These are phyloP conservation scores for Gryllus longicercus DNA, from an alignment of 2,888 invertebrate genomes.

Conservation along the genomic window DNA sequence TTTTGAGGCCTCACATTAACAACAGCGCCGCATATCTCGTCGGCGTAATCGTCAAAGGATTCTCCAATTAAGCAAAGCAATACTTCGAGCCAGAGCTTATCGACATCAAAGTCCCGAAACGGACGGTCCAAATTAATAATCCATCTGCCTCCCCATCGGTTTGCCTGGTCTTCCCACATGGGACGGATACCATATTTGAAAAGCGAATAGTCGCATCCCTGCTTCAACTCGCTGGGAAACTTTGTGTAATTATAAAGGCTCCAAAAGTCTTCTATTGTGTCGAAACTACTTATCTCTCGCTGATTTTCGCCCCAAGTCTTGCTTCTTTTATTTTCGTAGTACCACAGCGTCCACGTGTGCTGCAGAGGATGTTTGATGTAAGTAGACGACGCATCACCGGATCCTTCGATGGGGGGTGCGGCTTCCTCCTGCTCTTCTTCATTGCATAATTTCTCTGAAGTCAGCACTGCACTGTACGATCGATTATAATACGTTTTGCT, in stretches of 20 bases:
- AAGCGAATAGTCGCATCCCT: constrained; percentile 1
- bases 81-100: neutral
- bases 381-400: neutral
- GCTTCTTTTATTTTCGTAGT: constrained; percentile 17
- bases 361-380: neutral
- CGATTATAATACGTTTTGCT: neutral
- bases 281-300: neutral
- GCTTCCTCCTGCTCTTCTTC: neutral
- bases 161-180: neutral
- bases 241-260: neutral
- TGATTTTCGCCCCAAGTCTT: constrained; percentile 4
- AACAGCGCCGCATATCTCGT: neutral
- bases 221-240: constrained; percentile 17
- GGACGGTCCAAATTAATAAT: neutral
- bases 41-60: neutral
- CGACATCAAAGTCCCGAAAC: constrained; percentile 4
- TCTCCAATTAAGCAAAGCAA: constrained; percentile 17
- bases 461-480: neutral
- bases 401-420: neutral
- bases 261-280: constrained; percentile 6
- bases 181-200: neutral
- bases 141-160: constrained; percentile 6
- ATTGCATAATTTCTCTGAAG: neutral
- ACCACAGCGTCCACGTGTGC: neutral
- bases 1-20: neutral